A percentile compares a stretch with the other conserved stretches of the same genome.
phyloP scores from a whole-genome alignment of 2,888 invertebrate species.

The Margaritifera margaritifera region DNA sequence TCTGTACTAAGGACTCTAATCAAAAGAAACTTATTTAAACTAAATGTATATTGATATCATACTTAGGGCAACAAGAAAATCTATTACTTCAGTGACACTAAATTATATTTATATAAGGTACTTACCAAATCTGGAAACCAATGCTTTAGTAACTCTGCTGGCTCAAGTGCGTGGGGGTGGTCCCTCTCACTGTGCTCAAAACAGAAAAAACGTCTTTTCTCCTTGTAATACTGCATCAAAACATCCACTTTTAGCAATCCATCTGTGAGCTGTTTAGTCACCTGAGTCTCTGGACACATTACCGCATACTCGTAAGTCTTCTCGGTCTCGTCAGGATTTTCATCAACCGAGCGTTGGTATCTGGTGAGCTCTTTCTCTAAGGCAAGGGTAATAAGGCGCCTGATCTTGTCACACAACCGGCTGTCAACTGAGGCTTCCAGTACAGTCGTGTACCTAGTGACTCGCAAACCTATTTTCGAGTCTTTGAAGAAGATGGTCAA shows the following conservation, averaged over 20 bases:
- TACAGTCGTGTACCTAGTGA: slow-evolving; percentile 21
- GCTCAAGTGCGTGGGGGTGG: slow-evolving; percentile 17
- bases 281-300: slow-evolving; percentile 17
- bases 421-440: slow-evolving; percentile 10
- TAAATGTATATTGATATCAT: too few species aligned
- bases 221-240: slow-evolving; percentile 7
- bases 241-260: slow-evolving; percentile 13
- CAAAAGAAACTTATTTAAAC: too few species aligned
- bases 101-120: background rate
- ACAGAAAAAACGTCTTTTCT: slow-evolving; percentile 12
- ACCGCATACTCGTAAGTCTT: slow-evolving; percentile 20
- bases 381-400: slow-evolving; percentile 16
- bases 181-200: slow-evolving; percentile 15
- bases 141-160: slow-evolving; percentile 14
- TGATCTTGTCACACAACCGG: slow-evolving; percentile 18
- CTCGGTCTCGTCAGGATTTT: background rate
- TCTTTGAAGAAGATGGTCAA: slow-evolving; percentile 26
- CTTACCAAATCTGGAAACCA: slow-evolving; percentile 29
- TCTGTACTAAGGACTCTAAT: too few species aligned
- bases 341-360: slow-evolving; percentile 7
- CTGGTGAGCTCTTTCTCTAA: slow-evolving; percentile 18
- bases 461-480: slow-evolving; percentile 22
- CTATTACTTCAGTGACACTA: too few species aligned
- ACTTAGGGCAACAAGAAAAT: too few species aligned
- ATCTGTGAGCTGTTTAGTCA: slow-evolving; percentile 16